Base-by-base conservation (phyloP, 2,113 vertebrate species). In the Megalops atlanticus region DNA sequence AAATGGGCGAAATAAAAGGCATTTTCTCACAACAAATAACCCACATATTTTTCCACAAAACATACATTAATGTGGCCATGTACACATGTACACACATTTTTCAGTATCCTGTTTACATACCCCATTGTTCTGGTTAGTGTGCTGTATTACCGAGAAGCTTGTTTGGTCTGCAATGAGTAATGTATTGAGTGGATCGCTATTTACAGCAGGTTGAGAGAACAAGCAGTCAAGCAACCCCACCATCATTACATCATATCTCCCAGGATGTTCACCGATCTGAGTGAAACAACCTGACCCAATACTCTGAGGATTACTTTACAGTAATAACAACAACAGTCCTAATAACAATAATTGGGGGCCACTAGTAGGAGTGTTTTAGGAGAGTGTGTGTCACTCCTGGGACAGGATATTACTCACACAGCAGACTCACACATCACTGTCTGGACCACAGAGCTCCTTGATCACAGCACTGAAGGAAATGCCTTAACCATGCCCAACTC, bases 391-490 rank as follows among this genome's bases (percentile, higher is more conserved):
- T 31, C 58, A 64, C 31, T 64, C 58, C 1, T n/a, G 11, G 58
- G 31, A 64, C 58, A 64, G 58, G 58, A 64, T 64, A 64, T 64
- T 64, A 64, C n/a, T 64, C 58, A 64, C 24, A 64, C n/a, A n/a
- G 24, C 2, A 24, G 8, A 64, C 7, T 10, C 58, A 64, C n/a
- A 31, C n/a, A 64, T 10, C 43, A 45, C 43, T 45, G 43, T 14
- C 43, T 45, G 43, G 14, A 14, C 24, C 54, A 64, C 1, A 27
- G 54, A 10, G 8, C 43, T 10, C 6, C 24, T 27, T 8, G 31
- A 27, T 64, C 54, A 3, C 24, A 24, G 7, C 24, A 3, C 54
- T 27, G 24, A 64, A 64, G n/a, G 7, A 45, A 45, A 45, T 45
- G 43, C 14, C 43, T 45, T 6, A 64, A 31, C n/a, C 2, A 4